Conservation (phyloP, 30 jellyfish, hydroid and myxozoan genomes). For the Chrysaora quinquecirrha region DNA sequence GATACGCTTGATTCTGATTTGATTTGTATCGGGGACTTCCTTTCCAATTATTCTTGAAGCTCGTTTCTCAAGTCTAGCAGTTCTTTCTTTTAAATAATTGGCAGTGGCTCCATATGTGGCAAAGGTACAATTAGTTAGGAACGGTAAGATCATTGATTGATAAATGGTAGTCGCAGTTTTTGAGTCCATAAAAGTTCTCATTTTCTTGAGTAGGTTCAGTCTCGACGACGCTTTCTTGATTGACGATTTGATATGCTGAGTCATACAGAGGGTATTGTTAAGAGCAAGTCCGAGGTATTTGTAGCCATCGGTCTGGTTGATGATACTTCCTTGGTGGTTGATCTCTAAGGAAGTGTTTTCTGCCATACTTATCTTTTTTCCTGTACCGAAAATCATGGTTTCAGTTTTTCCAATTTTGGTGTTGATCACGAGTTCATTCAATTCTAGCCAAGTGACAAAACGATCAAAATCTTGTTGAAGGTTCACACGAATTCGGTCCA, state of each 20-base stretch:
- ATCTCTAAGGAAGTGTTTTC: constrained; percentile 35
- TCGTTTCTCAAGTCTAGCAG: too few relatives aligned
- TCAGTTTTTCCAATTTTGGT: constrained; percentile 50
- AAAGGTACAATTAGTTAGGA: too few relatives aligned
- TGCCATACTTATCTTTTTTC: constrained; percentile 41
- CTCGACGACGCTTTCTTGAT: too few relatives aligned
- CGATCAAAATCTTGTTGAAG: constrained; percentile 19
- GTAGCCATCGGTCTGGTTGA: constrained; percentile 38
- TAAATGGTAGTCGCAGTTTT: too few relatives aligned
- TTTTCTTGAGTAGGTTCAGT: constrained; percentile 52
- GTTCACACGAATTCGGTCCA: constrained; percentile 28
- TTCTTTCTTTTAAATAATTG: background rate
- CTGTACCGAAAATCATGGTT: constrained; percentile 50
- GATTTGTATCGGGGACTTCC: background rate
- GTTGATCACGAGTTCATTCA: constrained; percentile 46
- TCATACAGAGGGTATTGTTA: too few relatives aligned
- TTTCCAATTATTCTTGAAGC: background rate
- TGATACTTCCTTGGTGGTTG: constrained; percentile 19
- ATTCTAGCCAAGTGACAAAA: constrained; percentile 37
- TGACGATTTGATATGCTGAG: too few relatives aligned
- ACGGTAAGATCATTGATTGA: too few relatives aligned
- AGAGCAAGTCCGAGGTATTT: too few relatives aligned
- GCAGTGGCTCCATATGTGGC: constrained; percentile 10
- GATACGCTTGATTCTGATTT: constrained; percentile 1
- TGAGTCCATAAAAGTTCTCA: too few relatives aligned